Evolutionary conservation across 1,140 invertebrate species (phyloP).

Genomic region (Contarinia nasturtii): DNA sequence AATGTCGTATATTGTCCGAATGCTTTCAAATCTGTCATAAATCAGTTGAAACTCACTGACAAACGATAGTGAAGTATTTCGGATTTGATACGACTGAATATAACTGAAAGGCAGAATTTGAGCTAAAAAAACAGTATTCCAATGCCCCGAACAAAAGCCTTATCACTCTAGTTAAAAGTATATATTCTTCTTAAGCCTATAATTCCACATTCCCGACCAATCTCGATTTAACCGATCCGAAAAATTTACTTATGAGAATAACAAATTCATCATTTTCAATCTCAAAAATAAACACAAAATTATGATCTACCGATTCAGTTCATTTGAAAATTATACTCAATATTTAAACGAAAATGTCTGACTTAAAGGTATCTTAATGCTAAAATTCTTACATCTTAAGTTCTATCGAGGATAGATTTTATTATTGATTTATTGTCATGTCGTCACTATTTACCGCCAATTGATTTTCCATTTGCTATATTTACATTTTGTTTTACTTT

Average conservation of each 20-base stretch:
- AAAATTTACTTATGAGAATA: no score
- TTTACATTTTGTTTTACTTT: not conserved
- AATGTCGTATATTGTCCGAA: not conserved
- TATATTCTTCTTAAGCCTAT: not conserved
- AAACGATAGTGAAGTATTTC: no score
- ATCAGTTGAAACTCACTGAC: not conserved
- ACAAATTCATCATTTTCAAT: no score
- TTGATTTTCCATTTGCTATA: not conserved
- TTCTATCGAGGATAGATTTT: not conserved
- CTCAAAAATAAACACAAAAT: no score
- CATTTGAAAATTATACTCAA: no score
- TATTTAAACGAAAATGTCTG: no score
- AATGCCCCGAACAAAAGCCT: no score
- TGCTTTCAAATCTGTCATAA: not conserved
- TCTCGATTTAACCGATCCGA: not conserved
- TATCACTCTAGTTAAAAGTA: no score
- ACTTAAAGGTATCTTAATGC: no score
- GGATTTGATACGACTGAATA: not conserved
- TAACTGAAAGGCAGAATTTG: not conserved
- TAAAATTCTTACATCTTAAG: no score
- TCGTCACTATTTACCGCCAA: not conserved
- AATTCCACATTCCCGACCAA: constrained; percentile 1
- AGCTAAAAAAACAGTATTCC: no score
- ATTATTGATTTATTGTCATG: not conserved
- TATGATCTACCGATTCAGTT: no score